Evolutionary conservation across 2,113 vertebrate genomes (phyloP).

Genomic region (Ciconia boyciana): DNA sequence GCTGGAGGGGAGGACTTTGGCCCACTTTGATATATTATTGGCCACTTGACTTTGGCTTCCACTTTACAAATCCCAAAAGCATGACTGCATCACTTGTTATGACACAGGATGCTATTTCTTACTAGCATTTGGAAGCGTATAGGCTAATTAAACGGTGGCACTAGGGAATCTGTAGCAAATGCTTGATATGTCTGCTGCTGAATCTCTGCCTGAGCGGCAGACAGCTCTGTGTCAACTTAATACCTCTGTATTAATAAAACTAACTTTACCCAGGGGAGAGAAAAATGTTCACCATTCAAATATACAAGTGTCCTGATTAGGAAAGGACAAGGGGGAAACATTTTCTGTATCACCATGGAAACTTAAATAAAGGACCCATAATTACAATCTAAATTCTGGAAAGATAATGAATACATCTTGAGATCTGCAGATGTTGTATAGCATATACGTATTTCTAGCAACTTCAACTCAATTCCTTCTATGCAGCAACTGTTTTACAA

Average conservation of each 20-base stretch:
- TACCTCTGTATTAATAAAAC: slow-evolving; percentile 40
- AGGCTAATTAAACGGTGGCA: background rate
- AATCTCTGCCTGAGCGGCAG: background rate
- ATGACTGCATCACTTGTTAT: background rate
- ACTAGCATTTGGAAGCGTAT: background rate
- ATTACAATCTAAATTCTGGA: slow-evolving; percentile 51
- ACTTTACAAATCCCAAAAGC: background rate
- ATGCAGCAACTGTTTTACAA: slow-evolving; percentile 45
- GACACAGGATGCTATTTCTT: background rate
- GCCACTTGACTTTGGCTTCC: slow-evolving; percentile 9
- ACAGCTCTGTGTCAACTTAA: slow-evolving; percentile 20
- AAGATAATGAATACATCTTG: slow-evolving; percentile 58
- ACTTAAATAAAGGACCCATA: slow-evolving; percentile 56
- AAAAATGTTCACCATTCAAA: slow-evolving; percentile 11
- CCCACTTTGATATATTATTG: background rate
- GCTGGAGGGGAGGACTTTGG: background rate
- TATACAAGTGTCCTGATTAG: slow-evolving; percentile 44
- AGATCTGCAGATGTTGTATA: slow-evolving; percentile 57
- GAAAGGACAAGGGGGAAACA: slow-evolving; percentile 50
- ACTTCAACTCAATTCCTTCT: slow-evolving; percentile 51
- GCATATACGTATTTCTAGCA: slow-evolving; percentile 50
- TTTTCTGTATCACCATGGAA: slow-evolving; percentile 58
- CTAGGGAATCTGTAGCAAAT: slow-evolving; percentile 26
- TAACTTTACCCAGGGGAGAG: slow-evolving; percentile 45
- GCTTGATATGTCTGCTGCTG: background rate